Conservation (phyloP, 2,797 vertebrate genomes). For the Coccyzus lansbergi region DNA sequence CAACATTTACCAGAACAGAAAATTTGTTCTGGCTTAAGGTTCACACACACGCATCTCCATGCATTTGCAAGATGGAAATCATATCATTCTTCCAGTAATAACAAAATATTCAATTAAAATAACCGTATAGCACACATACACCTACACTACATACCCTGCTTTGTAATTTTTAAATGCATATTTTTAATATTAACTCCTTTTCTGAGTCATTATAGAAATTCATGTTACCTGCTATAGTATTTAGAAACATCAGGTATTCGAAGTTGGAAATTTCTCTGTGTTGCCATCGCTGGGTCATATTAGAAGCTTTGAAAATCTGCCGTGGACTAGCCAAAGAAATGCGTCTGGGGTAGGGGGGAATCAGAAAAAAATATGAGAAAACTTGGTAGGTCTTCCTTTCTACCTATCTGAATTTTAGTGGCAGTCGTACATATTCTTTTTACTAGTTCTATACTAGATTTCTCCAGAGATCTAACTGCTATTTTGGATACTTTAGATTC, state of each 20-base stretch:
- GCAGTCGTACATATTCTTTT: neutral
- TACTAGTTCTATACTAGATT: neutral
- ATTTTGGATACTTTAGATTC: slow-evolving; percentile 10
- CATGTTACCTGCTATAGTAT: slow-evolving; percentile 87
- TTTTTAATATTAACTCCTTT: neutral
- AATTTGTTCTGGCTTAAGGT: neutral
- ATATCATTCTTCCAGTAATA: neutral
- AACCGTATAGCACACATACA: neutral
- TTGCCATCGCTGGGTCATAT: slow-evolving; percentile 97
- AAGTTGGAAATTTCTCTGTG: slow-evolving; percentile 98
- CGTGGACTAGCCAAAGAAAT: slow-evolving; percentile 94
- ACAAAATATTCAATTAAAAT: neutral
- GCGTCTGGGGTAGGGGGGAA: slow-evolving; percentile 77
- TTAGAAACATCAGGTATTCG: slow-evolving; percentile 95
- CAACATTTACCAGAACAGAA: neutral
- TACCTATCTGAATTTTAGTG: neutral
- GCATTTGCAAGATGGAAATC: neutral
- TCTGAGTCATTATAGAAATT: neutral
- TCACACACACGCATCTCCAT: accelerated
- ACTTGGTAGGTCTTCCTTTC: neutral
- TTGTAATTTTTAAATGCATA: neutral
- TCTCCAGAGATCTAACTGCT: neutral
- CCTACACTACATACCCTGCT: neutral
- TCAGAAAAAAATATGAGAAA: neutral
- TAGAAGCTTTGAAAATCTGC: slow-evolving; percentile 97